phyloP scores from a whole-genome alignment of 2,888 invertebrate species.

The Heteropelma amictum region DNA sequence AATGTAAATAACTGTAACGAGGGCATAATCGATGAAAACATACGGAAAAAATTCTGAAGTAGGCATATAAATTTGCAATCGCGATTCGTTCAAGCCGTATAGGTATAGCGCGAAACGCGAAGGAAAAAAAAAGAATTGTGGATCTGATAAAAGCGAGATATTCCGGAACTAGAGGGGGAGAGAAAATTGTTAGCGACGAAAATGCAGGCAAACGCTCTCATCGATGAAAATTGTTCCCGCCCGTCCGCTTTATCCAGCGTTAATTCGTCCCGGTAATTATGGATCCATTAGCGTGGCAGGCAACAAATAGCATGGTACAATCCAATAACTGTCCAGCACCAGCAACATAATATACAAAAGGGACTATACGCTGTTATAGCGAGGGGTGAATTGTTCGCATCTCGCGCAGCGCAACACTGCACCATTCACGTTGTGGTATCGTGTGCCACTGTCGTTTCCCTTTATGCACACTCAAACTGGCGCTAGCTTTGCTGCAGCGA shows the following conservation, averaged over 20 bases:
- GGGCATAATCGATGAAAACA: no score
- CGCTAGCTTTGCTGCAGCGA: conserved; percentile 10
- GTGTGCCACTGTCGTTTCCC: conserved; percentile 50
- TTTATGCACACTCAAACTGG: conserved; percentile 22
- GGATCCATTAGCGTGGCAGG: conserved; percentile 75
- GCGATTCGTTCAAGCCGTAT: neutral
- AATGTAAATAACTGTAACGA: no score
- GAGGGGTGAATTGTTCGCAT: conserved; percentile 69
- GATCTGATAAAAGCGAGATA: neutral
- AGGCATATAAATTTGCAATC: neutral
- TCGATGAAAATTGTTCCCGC: conserved; percentile 27
- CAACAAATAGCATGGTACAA: conserved; percentile 75
- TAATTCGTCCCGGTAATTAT: conserved; percentile 74
- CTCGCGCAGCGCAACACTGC: conserved; percentile 44
- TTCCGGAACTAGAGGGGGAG: neutral
- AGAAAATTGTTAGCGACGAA: conserved; percentile 10
- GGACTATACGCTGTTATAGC: conserved; percentile 49
- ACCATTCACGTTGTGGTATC: conserved; percentile 5
- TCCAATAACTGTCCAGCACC: conserved; percentile 74
- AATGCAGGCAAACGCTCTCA: conserved; percentile 10
- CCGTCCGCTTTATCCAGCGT: conserved; percentile 55
- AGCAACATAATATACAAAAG: conserved; percentile 69
- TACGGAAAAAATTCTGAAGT: neutral
- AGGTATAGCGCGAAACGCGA: neutral
- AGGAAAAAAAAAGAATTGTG: neutral